These are phyloP conservation scores for Spondyliosoma cantharus DNA, from an alignment of 2,797 vertebrate species.

Conservation along the genomic window DNA sequence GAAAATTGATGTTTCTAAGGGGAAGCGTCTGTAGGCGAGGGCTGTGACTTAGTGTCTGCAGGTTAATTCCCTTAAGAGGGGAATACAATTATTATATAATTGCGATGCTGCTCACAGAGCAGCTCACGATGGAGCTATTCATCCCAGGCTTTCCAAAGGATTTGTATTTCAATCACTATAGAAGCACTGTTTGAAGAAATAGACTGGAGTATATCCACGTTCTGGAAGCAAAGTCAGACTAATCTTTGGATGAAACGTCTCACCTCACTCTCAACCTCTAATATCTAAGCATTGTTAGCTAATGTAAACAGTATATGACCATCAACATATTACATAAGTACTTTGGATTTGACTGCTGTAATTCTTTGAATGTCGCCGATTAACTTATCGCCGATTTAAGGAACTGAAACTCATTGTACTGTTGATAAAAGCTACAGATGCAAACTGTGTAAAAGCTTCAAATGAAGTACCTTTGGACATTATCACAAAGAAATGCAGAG, in stretches of 20 bases:
- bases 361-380: too few species aligned
- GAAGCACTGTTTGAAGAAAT: slow-evolving; percentile 30
- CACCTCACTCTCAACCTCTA: not conserved
- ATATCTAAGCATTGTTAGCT: not conserved
- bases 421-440: too few species aligned
- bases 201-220: not conserved
- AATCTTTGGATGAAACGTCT: slow-evolving; percentile 7
- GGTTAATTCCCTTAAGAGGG: slow-evolving; percentile 64
- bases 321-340: not conserved
- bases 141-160: slow-evolving; percentile 41
- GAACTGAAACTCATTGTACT: too few species aligned
- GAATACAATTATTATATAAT: slow-evolving; percentile 61
- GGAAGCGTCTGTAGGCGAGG: slow-evolving; percentile 56
- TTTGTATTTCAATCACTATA: slow-evolving; percentile 50
- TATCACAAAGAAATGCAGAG: too few species aligned
- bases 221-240: slow-evolving; percentile 4
- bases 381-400: too few species aligned
- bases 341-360: not conserved
- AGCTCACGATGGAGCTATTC: slow-evolving; percentile 37
- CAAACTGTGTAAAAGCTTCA: not conserved
- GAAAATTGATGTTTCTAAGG: slow-evolving; percentile 68
- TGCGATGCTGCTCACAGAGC: slow-evolving; percentile 40
- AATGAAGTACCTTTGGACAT: not conserved
- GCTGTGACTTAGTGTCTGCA: slow-evolving; percentile 62
- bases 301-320: not conserved